Evolutionary conservation across 2,888 invertebrate species (phyloP).

Genomic region (Archips crataeganus): DNA sequence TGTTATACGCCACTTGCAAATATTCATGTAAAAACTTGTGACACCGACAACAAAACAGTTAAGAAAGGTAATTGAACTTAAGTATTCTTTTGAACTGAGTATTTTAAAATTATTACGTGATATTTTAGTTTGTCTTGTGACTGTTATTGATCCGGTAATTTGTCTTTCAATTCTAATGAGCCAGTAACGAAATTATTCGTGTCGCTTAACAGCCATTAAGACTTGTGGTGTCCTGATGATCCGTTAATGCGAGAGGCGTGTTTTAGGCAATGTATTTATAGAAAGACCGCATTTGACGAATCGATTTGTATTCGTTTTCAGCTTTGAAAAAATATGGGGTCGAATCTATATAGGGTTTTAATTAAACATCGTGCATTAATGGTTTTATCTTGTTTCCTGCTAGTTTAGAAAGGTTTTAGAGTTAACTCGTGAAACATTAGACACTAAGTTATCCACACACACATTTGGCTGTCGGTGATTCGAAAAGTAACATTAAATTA

Average conservation of each 20-base stretch:
- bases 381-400: slow-evolving; percentile 11
- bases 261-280: slow-evolving; percentile 32
- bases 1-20: neutral
- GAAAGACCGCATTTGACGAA: slow-evolving; percentile 27
- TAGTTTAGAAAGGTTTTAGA: neutral
- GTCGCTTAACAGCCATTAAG: slow-evolving; percentile 39
- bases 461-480: no score
- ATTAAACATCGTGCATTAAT: neutral
- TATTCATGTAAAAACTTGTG: neutral
- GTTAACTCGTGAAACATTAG: neutral
- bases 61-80: slow-evolving; percentile 20
- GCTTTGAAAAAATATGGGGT: slow-evolving; percentile 16
- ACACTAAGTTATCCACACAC: neutral
- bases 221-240: slow-evolving; percentile 34
- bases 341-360: neutral
- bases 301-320: slow-evolving; percentile 26
- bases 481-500: no score
- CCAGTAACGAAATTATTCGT: slow-evolving; percentile 59
- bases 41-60: neutral
- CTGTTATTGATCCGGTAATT: slow-evolving; percentile 47
- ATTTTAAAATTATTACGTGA: slow-evolving; percentile 19
- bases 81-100: neutral
- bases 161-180: slow-evolving; percentile 62
- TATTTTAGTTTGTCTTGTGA: slow-evolving; percentile 14
- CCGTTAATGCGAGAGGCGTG: slow-evolving; percentile 40